These are phyloP conservation scores for Xylocampa areola DNA, from an alignment of 2,888 invertebrate species.

Conservation along the genomic window DNA sequence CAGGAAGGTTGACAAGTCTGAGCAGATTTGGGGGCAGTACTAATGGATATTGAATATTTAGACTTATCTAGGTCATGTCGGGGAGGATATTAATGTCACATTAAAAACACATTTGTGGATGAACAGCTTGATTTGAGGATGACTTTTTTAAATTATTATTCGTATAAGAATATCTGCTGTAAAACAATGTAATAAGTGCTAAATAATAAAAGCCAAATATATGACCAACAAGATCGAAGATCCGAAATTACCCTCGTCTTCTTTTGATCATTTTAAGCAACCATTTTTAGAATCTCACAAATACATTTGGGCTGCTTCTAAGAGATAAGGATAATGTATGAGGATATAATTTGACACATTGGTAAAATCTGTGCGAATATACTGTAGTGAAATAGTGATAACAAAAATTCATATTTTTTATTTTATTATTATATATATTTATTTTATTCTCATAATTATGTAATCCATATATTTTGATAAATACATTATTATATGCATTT, in stretches of 20 bases:
- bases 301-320: conserved; percentile 19
- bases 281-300: conserved; percentile 11
- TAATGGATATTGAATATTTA: conserved; percentile 41
- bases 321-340: conserved; percentile 32
- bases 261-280: conserved; percentile 4
- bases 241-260: background rate
- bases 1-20: conserved; percentile 13
- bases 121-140: too few relatives aligned
- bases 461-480: too few relatives aligned
- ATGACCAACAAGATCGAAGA: background rate
- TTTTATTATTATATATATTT: too few relatives aligned
- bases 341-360: conserved; percentile 39
- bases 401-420: too few relatives aligned
- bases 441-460: too few relatives aligned
- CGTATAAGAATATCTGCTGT: too few relatives aligned
- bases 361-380: conserved; percentile 20
- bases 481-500: too few relatives aligned
- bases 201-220: too few relatives aligned
- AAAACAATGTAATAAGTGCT: too few relatives aligned
- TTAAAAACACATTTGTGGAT: conserved; percentile 13
- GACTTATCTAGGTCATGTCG: conserved; percentile 30
- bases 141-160: too few relatives aligned
- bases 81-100: conserved; percentile 21
- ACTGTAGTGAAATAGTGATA: too few relatives aligned
- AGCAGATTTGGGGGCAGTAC: conserved; percentile 25